These are phyloP conservation scores for Heliconius melpomene DNA, from an alignment of 1,140 invertebrate genomes.

Conservation along the genomic window DNA sequence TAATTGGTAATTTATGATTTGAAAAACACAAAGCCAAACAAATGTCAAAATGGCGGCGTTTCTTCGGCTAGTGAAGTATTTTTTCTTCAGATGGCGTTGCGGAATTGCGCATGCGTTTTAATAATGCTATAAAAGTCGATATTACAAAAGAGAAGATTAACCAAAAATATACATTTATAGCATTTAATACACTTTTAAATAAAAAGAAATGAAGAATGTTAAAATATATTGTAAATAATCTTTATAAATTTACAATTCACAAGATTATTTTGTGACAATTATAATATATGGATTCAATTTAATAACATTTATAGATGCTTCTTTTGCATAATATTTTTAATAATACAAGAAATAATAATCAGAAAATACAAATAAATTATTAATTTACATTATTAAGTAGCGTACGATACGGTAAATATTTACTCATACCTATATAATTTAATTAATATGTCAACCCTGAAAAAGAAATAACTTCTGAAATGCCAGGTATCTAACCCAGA, in stretches of 20 bases:
- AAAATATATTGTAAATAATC: too few species aligned
- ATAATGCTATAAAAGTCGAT: constrained; percentile 53
- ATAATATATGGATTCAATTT: background rate
- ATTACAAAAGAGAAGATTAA: constrained; percentile 17
- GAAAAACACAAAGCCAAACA: constrained; percentile 79
- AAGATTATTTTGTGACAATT: too few species aligned
- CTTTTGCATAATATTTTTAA: background rate
- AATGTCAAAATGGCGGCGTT: constrained; percentile 80
- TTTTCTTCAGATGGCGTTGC: constrained; percentile 60
- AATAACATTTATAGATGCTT: background rate
- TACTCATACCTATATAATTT: background rate
- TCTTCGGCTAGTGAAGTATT: constrained; percentile 46
- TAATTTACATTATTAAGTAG: too few species aligned
- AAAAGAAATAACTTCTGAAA: background rate
- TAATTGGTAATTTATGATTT: constrained; percentile 62
- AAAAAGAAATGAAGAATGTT: too few species aligned
- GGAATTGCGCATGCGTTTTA: constrained; percentile 63
- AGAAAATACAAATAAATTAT: background rate
- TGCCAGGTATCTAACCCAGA: background rate
- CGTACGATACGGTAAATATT: too few species aligned
- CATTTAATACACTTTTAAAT: too few species aligned
- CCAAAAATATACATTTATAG: too few species aligned
- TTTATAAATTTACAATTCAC: too few species aligned
- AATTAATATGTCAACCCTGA: background rate
- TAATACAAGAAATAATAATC: background rate